Percentiles rank a stretch among this genome's conserved stretches.
Evolutionary conservation across 2,888 invertebrate genomes (phyloP).

Genomic region (Petrophora chlorosata): DNA sequence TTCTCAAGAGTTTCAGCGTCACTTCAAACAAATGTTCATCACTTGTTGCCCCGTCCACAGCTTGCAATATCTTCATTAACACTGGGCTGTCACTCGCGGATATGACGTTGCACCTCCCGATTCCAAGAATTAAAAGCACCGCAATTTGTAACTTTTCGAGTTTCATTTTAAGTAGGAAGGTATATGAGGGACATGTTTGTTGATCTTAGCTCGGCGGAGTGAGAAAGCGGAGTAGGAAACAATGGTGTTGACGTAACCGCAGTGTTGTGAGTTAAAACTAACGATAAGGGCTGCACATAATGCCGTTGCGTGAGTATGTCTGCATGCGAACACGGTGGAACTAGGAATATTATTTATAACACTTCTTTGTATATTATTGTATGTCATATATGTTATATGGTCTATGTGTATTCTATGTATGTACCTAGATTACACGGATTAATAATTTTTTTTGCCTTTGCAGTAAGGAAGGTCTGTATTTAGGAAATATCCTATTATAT

Average conservation of each 20-base stretch:
- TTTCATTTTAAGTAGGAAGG: constrained; percentile 58
- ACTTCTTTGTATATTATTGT: too few species aligned
- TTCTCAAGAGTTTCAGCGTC: constrained; percentile 63
- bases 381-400: too few species aligned
- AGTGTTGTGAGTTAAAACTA: constrained; percentile 56
- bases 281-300: constrained; percentile 29
- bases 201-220: constrained; percentile 28
- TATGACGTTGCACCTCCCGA: constrained; percentile 16
- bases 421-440: too few species aligned
- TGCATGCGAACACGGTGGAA: too few species aligned
- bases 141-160: constrained; percentile 23
- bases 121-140: constrained; percentile 21
- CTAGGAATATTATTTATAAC: too few species aligned
- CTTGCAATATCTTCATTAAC: constrained; percentile 58
- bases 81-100: constrained; percentile 50
- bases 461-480: too few species aligned
- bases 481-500: too few species aligned
- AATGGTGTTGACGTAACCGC: constrained; percentile 51
- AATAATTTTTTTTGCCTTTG: too few species aligned
- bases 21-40: constrained; percentile 62
- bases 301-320: constrained; percentile 3
- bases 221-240: constrained; percentile 47
- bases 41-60: constrained; percentile 59
- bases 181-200: constrained; percentile 57
- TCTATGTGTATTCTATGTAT: too few species aligned